Conservation (phyloP, 2,888 invertebrate species). For the Ornithoptera priamus region DNA sequence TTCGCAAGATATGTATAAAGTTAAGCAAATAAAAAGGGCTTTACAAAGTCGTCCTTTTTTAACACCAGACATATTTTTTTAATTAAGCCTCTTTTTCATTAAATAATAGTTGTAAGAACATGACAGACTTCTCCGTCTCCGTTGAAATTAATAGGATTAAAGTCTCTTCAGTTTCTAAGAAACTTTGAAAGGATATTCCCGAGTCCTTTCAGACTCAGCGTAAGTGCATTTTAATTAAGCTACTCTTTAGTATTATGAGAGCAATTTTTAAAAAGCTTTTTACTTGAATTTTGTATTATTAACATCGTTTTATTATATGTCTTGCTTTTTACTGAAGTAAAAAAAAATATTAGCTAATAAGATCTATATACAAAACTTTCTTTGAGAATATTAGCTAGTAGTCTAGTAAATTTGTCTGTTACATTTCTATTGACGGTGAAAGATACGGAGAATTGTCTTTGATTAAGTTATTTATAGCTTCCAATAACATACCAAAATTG, state of each 20-base stretch:
- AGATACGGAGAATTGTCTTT: no score
- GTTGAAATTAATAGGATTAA: conserved; percentile 29
- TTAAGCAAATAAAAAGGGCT: neutral
- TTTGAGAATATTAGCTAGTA: neutral
- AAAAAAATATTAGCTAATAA: neutral
- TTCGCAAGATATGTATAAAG: neutral
- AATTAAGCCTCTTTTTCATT: conserved; percentile 24
- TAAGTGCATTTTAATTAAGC: conserved; percentile 29
- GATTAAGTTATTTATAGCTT: no score
- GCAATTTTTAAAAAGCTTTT: conserved; percentile 3
- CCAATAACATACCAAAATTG: no score
- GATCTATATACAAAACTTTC: neutral
- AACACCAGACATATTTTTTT: conserved; percentile 15
- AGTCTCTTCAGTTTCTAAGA: conserved; percentile 20
- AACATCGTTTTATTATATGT: neutral
- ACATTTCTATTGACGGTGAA: neutral
- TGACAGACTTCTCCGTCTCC: conserved; percentile 20
- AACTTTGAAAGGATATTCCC: conserved; percentile 26
- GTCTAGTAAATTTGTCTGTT: neutral
- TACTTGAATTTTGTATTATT: neutral
- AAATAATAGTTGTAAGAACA: conserved; percentile 18
- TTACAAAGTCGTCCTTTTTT: neutral
- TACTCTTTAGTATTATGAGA: conserved; percentile 20
- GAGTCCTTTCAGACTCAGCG: conserved; percentile 17
- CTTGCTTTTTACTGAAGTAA: neutral